Conservation (phyloP, 2,888 invertebrate genomes). For the Apamea crenata region DNA sequence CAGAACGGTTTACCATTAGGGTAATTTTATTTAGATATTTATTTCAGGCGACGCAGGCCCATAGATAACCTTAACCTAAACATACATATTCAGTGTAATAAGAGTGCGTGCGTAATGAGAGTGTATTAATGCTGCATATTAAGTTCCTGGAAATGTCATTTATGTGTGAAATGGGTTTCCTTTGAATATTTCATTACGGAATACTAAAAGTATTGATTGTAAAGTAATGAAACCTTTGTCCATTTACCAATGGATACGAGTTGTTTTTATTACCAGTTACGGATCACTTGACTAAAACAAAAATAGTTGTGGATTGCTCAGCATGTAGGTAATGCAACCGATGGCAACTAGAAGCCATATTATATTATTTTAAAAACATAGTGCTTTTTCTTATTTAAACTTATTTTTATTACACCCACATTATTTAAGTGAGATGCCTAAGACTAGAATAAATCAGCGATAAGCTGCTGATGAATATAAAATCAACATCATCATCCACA, state of each 20-base stretch:
- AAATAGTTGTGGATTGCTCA: conserved; percentile 5
- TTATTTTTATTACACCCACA: not conserved
- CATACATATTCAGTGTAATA: too few relatives aligned
- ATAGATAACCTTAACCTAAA: too few relatives aligned
- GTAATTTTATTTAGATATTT: too few relatives aligned
- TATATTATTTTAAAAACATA: not conserved
- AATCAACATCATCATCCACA: not conserved
- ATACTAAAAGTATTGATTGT: conserved; percentile 9
- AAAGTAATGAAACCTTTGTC: conserved; percentile 9
- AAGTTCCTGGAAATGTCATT: too few relatives aligned
- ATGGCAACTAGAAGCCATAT: not conserved
- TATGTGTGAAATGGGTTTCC: not conserved
- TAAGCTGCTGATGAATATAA: not conserved
- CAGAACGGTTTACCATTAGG: too few relatives aligned
- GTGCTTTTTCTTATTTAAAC: not conserved
- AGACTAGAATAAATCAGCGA: not conserved
- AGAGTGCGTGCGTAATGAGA: not conserved
- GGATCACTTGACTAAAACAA: not conserved
- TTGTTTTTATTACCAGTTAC: conserved; percentile 9
- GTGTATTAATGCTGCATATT: not conserved
- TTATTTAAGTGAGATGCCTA: not conserved
- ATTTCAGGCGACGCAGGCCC: too few relatives aligned
- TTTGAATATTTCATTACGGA: conserved; percentile 8
- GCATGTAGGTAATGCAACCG: not conserved
- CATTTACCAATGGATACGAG: conserved; percentile 22